These are phyloP conservation scores for Piscicola geometra DNA, from an alignment of 2,888 invertebrate species.

Conservation along the genomic window DNA sequence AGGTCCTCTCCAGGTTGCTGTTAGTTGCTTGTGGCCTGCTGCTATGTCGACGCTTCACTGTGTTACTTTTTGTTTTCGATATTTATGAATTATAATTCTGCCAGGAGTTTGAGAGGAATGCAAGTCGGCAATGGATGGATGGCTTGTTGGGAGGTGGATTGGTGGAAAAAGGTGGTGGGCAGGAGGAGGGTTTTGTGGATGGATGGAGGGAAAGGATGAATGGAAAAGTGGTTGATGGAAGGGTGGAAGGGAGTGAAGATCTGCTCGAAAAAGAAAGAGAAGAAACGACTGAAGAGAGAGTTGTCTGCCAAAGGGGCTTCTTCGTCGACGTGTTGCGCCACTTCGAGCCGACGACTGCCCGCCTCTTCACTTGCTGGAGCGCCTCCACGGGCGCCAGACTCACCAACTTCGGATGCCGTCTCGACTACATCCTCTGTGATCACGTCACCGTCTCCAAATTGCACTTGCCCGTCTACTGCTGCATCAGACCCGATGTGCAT, in stretches of 20 bases:
- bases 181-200: no score
- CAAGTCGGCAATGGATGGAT: slow-evolving; percentile 54
- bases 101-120: slow-evolving; percentile 48
- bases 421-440: slow-evolving; percentile 59
- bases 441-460: slow-evolving; percentile 43
- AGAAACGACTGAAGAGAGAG: no score
- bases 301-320: slow-evolving; percentile 42
- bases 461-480: slow-evolving; percentile 46
- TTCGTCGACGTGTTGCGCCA: slow-evolving; percentile 58
- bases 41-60: neutral
- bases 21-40: no score
- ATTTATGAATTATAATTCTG: slow-evolving; percentile 27
- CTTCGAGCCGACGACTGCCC: slow-evolving; percentile 54
- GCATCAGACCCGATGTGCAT: slow-evolving; percentile 49
- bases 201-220: no score
- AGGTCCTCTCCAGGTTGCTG: slow-evolving; percentile 47
- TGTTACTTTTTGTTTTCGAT: neutral
- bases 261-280: no score
- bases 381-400: slow-evolving; percentile 56
- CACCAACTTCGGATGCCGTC: slow-evolving; percentile 59
- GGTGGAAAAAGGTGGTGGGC: neutral
- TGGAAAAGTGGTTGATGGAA: no score
- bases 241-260: no score
- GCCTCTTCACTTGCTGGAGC: slow-evolving; percentile 59
- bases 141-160: slow-evolving; percentile 46